Evolutionary conservation across 2,888 invertebrate genomes (phyloP), one percentile per base, ranked within the genome.

Genomic region (Zelleria hepariella): DNA sequence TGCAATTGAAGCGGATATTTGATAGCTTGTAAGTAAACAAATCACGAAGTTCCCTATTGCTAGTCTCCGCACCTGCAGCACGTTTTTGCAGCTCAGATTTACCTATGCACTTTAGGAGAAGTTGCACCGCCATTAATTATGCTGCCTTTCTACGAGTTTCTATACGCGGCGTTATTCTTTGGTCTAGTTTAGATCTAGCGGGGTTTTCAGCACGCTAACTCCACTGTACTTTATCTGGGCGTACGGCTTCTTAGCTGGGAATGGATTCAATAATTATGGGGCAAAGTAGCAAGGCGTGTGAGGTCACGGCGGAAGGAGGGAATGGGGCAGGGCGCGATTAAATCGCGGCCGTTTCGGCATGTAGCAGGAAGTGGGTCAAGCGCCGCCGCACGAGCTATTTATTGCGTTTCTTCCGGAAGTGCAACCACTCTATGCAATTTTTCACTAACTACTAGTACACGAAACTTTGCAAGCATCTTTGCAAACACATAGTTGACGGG

Each of bases 311-410:
- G 80, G 80, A 80, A 82, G 76, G 77, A 77, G 73, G 80, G 80
- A 78, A 76, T 75, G 80, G 73, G 82, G 83, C 73, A 78, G 74
- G 76, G 78, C 74, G 76, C 81, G 86, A 86, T 88, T 82, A 81
- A 84, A 87, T 86, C 86, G 85, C 80, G 78, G 80, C 77, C 84
- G 85, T 86, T 86, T 87, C 80, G 86, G 86, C 82, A 79, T 86
- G 85, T 85, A 77, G 76, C 81, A 82, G 83, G 83, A 86, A 86
- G 84, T 86, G 82, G 87, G 87, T 86, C 86, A 86, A 86, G 83
- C 83, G 79, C 79, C 79, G 78, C 82, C 82, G 73, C 78, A 77
- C 77, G 75, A 72, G 79, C 80, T 86, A 86, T 87, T 86, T 86
- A 86, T 86, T 87, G 82, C 80, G 80, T 82, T 86, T 82, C 78